Base-by-base conservation (phyloP, 37 sponge, comb jelly and placozoan species). In the Haliclona indistincta region DNA sequence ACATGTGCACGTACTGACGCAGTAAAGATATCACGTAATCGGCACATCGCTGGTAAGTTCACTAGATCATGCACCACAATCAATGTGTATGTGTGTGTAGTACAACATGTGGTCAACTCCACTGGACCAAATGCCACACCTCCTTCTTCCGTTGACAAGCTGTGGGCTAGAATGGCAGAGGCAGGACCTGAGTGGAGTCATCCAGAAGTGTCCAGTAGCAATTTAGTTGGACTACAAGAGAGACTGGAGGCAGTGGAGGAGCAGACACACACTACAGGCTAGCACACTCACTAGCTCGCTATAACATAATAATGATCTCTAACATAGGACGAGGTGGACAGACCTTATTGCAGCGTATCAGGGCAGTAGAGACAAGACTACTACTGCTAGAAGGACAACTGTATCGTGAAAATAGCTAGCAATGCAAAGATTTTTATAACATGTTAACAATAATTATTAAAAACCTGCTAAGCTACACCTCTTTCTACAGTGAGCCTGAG, bases 1-100 rank as follows among this genome's bases (percentile, higher is more conserved):
- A 73, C 78, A 1, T 91, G 92, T 91, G 92, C 92, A 19, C 39
- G 92, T 15, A 74, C 74, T 26, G 87, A 91, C 20, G 56, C 86
- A 36, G 66, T 43, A 13, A 62, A 75, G 32, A 32, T 63, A 17
- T 66, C 80, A 4, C 25, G 58, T 28, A 58, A 52, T 2, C 78
- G 74, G 11, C 67, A 73, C 49, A 86, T 79, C 13, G 23, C 54
- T 35, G 56, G 85, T 84, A 25, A 41, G 73, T 74, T 11, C 20
- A 32, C 7, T 23, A 36, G 13, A 20, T 11, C 23, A n/a, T 26
- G 23, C 10, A 22, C 17, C 26, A 19, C 30, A 34, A 36, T 17
- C 35, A 28, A 11, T 49, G 36, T 71, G 34, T 36, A 13, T 52
- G 56, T 71, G 72, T 53, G 22, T 60, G 42, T 47, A 76, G 84